Conservation (phyloP, 2,113 vertebrate genomes). For the Holacanthus passer region DNA sequence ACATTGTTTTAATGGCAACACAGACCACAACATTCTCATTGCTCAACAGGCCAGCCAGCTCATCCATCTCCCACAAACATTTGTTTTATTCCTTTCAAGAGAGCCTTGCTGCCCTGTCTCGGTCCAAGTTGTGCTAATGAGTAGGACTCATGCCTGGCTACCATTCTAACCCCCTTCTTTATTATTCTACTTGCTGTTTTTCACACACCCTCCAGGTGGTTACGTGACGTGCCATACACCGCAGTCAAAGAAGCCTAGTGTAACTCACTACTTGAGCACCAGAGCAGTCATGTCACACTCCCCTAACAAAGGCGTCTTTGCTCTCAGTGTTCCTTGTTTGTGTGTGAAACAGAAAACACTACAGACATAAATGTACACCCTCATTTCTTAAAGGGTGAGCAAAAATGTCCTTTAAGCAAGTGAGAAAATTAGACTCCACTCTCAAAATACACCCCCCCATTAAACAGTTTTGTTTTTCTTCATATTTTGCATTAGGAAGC, state of each 20-base stretch:
- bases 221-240: background rate
- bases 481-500: background rate
- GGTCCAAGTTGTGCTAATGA: background rate
- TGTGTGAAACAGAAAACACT: background rate
- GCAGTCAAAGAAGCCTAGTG: conserved; percentile 27
- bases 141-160: background rate
- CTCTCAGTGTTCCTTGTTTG: background rate
- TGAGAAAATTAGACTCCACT: background rate
- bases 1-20: background rate
- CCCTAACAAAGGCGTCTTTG: conserved; percentile 46
- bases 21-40: background rate
- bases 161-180: background rate
- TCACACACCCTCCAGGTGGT: background rate
- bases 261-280: conserved; percentile 24
- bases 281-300: conserved; percentile 44
- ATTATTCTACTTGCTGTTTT: background rate
- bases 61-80: background rate
- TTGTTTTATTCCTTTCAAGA: background rate
- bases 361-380: background rate
- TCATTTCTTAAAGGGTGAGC: background rate
- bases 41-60: background rate
- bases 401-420: background rate
- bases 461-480: too few relatives aligned
- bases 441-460: background rate
- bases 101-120: background rate